Evolutionary conservation across 2,888 invertebrate genomes (phyloP), one percentile per base, ranked within the genome.

Genomic region (Callimorpha dominula): DNA sequence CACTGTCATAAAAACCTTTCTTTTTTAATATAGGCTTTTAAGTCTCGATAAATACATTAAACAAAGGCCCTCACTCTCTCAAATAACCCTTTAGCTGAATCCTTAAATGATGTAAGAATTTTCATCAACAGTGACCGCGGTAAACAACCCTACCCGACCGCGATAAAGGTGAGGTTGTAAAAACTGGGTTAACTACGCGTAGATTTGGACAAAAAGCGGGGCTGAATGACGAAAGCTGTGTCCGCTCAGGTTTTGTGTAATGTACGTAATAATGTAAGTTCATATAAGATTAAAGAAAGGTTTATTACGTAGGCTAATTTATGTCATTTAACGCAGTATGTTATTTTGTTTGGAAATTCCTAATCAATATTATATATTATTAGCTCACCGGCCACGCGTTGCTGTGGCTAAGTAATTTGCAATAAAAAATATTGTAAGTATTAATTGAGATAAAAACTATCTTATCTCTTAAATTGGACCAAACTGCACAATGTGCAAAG

Each of bases 131-230:
- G 52, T 60, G 54, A 67, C 66, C 73, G 60, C 65, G 20, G 52
- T 54, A 71, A 70, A 70, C 70, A 73, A 68, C 57, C 70, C 46
- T n/a, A 52, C 20, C 46, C 57, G 54, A 70, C 73, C 70, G 40
- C 67, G 62, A 8, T 52, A 64, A 73, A 73, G 70, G 70, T 66
- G 70, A 50, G 70, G 64, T 71, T 71, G n/a, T 65, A 71, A 71
- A 74, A 74, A 74, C 60, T 65, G 65, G 71, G 71, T 71, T 71
- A 71, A 71, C 64, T 70, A 67, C 64, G 42, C 15, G 15, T 46
- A 63, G 57, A 64, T 11, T 50, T 52, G 14, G n/a, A 71, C 71
- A 71, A 74, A 71, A 74, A 71, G 60, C 65, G 46, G 42, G 49
- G 4, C 49, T 14, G 62, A 49, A 65, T 60, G 49, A 68, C 49